Conservation (phyloP, 2,113 vertebrate genomes). For the Mormyrus lacerda region DNA sequence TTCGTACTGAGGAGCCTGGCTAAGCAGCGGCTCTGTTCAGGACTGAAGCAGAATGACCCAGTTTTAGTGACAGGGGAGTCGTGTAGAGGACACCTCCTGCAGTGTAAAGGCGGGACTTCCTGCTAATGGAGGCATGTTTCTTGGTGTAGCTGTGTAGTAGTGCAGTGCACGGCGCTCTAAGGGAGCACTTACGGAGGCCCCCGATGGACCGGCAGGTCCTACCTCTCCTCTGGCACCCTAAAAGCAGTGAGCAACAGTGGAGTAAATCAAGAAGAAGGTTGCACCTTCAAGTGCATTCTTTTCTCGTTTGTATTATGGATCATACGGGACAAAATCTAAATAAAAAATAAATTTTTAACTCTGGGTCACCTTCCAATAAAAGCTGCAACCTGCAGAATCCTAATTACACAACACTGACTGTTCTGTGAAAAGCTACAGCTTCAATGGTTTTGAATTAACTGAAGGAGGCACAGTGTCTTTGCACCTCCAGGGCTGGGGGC, state of each 20-base stretch:
- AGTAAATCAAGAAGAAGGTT: neutral
- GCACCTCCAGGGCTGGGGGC: neutral
- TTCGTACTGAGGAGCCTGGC: neutral
- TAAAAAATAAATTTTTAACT: neutral
- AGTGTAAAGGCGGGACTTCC: neutral
- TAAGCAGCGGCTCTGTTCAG: neutral
- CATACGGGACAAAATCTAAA: too few relatives aligned
- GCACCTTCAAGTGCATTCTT: neutral
- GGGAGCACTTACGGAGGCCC: slow-evolving; percentile 54
- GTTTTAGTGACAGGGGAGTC: neutral
- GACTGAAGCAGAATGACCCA: neutral
- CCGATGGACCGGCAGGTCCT: slow-evolving; percentile 53
- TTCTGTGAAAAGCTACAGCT: neutral
- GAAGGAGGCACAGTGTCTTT: neutral
- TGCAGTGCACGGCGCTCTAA: neutral
- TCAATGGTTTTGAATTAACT: neutral
- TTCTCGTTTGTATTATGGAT: neutral
- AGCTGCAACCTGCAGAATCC: neutral
- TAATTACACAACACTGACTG: neutral
- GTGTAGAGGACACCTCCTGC: neutral
- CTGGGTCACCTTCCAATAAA: neutral
- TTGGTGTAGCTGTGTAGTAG: neutral
- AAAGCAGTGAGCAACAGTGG: slow-evolving; percentile 9
- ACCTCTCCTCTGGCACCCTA: slow-evolving; percentile 61
- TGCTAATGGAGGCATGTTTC: neutral